Evolutionary conservation across 2,797 vertebrate genomes (phyloP).

Genomic region (Erithacus rubecula): DNA sequence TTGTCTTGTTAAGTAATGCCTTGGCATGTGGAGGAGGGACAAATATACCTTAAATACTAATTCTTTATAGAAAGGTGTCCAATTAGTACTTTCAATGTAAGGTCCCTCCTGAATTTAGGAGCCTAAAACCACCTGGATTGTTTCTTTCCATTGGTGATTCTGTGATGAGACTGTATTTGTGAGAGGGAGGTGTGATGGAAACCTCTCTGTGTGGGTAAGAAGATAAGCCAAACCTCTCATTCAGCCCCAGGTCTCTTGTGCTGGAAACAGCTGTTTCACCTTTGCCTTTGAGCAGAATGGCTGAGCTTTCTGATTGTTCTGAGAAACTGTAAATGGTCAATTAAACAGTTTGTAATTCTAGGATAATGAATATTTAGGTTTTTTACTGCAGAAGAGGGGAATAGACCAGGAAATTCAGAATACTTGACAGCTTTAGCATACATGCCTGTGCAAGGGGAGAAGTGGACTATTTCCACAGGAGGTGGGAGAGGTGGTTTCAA

Average conservation of each 20-base stretch:
- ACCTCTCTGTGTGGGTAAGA: not conserved
- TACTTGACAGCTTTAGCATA: not conserved
- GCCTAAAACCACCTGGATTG: not conserved
- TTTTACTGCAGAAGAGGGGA: not conserved
- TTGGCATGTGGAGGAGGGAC: not conserved
- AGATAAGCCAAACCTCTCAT: not conserved
- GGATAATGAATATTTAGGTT: not conserved
- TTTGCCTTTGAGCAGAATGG: not conserved
- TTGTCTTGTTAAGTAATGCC: not conserved
- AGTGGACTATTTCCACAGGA: not conserved
- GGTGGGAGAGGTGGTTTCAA: not conserved
- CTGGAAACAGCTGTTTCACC: fast-evolving
- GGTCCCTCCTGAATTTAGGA: not conserved
- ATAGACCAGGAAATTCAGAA: not conserved
- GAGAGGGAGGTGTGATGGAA: not conserved
- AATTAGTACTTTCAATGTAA: not conserved
- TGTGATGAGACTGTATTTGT: not conserved
- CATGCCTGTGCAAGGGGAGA: not conserved
- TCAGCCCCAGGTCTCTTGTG: not conserved
- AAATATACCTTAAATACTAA: not conserved
- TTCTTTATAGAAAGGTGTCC: not conserved
- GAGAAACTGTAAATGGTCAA: not conserved
- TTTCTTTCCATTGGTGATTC: not conserved
- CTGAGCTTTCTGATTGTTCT: not conserved
- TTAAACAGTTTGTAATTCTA: not conserved